phyloP scores from a whole-genome alignment of 2,888 invertebrate genomes.

The Fragum fragum region DNA sequence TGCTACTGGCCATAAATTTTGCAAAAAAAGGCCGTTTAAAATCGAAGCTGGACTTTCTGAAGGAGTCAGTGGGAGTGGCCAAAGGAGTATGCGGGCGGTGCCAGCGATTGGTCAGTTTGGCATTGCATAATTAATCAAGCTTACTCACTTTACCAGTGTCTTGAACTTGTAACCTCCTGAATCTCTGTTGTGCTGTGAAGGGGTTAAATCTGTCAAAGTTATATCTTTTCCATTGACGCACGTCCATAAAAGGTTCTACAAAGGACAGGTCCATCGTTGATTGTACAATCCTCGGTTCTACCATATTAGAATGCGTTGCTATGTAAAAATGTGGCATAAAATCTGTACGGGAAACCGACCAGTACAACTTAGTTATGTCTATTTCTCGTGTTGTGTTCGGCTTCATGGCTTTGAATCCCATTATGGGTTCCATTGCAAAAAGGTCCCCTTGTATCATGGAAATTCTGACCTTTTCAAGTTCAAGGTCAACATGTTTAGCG shows the following conservation, averaged over 20 bases:
- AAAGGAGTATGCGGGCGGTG: too few relatives aligned
- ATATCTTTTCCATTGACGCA: slow-evolving; percentile 76
- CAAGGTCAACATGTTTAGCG: slow-evolving; percentile 37
- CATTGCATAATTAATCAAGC: too few relatives aligned
- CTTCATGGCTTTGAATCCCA: slow-evolving; percentile 57
- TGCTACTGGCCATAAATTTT: too few relatives aligned
- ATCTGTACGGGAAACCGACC: slow-evolving; percentile 75
- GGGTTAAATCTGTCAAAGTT: slow-evolving; percentile 73
- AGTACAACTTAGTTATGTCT: slow-evolving; percentile 58
- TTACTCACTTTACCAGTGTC: slow-evolving; percentile 51
- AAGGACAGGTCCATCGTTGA: slow-evolving; percentile 68
- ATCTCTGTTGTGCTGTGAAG: slow-evolving; percentile 68
- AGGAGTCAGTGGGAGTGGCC: too few relatives aligned
- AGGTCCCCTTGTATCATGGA: slow-evolving; percentile 70
- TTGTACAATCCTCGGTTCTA: slow-evolving; percentile 63
- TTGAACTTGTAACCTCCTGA: slow-evolving; percentile 29
- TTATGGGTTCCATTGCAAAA: slow-evolving; percentile 66
- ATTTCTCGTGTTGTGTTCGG: slow-evolving; percentile 42
- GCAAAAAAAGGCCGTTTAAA: too few relatives aligned
- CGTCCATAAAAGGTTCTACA: slow-evolving; percentile 69
- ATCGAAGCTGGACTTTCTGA: too few relatives aligned
- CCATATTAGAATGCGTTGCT: slow-evolving; percentile 19
- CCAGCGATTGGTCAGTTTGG: too few relatives aligned
- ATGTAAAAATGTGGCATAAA: slow-evolving; percentile 78
- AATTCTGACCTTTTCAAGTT: slow-evolving; percentile 61